A percentile compares a stretch with the other conserved stretches of the same genome.
Evolutionary conservation across 2,113 vertebrate genomes (phyloP).

Genomic region (Bubalus kerabau): DNA sequence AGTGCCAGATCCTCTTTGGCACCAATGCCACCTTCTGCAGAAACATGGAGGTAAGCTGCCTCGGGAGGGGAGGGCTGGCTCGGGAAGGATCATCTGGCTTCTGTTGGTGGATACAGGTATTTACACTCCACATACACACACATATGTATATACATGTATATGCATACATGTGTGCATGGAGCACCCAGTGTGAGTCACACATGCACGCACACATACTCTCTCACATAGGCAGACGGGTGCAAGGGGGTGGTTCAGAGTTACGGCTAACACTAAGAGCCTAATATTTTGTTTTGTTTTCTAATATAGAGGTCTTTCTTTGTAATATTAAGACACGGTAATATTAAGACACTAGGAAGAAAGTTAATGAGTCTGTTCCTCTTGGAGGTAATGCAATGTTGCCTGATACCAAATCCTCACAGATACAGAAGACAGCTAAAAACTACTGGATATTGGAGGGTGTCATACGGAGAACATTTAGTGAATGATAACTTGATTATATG

Average conservation of each 20-base stretch:
- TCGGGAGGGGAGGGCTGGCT: neutral
- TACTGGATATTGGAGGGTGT: neutral
- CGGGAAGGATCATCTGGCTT: fast-evolving
- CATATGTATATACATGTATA: fast-evolving
- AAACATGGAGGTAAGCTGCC: conserved; percentile 91
- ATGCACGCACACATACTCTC: fast-evolving
- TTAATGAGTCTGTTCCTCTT: neutral
- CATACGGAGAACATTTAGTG: neutral
- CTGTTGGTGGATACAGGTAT: neutral
- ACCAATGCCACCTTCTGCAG: conserved; percentile 96
- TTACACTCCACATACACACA: neutral
- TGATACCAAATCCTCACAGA: neutral
- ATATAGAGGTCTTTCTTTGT: neutral
- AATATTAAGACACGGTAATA: neutral
- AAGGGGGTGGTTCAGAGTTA: neutral
- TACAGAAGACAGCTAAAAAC: neutral
- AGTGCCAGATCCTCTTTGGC: conserved; percentile 98
- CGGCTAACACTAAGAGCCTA: neutral
- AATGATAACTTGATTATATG: neutral
- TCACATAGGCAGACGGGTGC: neutral
- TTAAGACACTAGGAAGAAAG: neutral
- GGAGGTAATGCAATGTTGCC: neutral
- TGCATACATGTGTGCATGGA: neutral
- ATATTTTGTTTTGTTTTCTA: neutral
- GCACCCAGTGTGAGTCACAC: neutral